Percentiles rank a stretch among this genome's conserved stretches.
phyloP scores from a whole-genome alignment of 2,113 vertebrate species.

The Xiphophorus hellerii region DNA sequence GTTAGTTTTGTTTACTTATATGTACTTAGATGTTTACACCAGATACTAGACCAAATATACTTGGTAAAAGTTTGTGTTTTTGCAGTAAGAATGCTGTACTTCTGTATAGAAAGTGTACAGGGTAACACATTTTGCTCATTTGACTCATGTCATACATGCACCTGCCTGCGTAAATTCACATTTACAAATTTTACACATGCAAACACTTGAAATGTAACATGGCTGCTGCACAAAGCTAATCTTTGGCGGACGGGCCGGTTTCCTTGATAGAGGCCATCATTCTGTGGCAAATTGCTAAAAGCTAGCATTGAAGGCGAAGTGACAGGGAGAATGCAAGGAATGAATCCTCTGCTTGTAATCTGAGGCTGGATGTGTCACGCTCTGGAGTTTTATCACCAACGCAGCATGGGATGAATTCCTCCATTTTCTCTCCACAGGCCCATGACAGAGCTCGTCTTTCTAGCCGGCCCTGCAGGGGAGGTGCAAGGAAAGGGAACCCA shows the following conservation, averaged over 20 bases:
- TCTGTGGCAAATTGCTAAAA: conserved; percentile 73
- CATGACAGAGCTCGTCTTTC: conserved; percentile 72
- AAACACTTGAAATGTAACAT: conserved; percentile 28
- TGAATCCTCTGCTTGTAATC: conserved; percentile 76
- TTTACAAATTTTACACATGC: conserved; percentile 29
- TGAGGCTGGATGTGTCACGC: conserved; percentile 67
- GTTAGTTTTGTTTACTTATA: too few species aligned
- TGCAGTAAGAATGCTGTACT: background rate
- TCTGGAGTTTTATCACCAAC: conserved; percentile 71
- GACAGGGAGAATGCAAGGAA: conserved; percentile 68
- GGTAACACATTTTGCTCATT: conserved; percentile 32
- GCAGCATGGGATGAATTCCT: conserved; percentile 74
- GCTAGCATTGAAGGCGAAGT: conserved; percentile 67
- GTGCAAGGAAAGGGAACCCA: conserved; percentile 39
- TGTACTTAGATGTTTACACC: too few species aligned
- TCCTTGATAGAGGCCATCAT: conserved; percentile 70
- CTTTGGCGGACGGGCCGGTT: conserved; percentile 46
- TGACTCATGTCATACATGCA: background rate
- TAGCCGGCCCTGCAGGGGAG: conserved; percentile 42
- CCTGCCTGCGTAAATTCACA: conserved; percentile 18
- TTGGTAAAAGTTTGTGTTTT: too few species aligned
- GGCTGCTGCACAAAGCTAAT: conserved; percentile 46
- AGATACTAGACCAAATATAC: too few species aligned
- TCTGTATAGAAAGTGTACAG: background rate
- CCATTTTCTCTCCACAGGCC: conserved; percentile 69